phyloP scores from a whole-genome alignment of 2,888 invertebrate species.

The Epirrhoe tristata region DNA sequence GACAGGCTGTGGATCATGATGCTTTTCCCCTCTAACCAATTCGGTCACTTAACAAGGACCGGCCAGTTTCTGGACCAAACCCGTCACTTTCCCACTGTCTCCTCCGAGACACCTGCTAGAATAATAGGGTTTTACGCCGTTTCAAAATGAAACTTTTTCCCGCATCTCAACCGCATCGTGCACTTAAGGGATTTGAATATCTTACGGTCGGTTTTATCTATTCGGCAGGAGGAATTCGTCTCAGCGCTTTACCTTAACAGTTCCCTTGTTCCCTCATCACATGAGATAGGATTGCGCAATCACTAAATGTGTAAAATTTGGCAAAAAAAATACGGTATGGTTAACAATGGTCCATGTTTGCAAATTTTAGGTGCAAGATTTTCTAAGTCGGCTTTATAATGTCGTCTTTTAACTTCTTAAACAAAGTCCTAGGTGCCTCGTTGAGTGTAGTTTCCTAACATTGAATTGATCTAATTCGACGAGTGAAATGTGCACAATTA shows the following conservation, averaged over 20 bases:
- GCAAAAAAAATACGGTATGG: slow-evolving; percentile 26
- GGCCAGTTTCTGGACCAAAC: slow-evolving; percentile 12
- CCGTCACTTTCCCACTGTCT: slow-evolving; percentile 71
- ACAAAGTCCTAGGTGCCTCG: too few species aligned
- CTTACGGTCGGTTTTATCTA: slow-evolving; percentile 81
- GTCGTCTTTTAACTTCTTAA: not conserved
- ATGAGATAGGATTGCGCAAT: slow-evolving; percentile 42
- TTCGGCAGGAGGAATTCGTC: slow-evolving; percentile 67
- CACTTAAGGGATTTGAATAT: slow-evolving; percentile 86
- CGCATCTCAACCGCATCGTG: slow-evolving; percentile 83
- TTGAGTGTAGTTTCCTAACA: too few species aligned
- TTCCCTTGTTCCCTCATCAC: slow-evolving; percentile 57
- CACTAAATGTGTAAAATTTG: slow-evolving; percentile 30
- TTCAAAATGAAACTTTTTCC: slow-evolving; percentile 83
- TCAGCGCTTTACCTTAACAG: slow-evolving; percentile 65
- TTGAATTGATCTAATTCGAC: too few species aligned
- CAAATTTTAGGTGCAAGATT: not conserved
- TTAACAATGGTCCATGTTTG: not conserved
- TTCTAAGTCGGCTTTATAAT: not conserved
- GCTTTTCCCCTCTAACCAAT: slow-evolving; percentile 2
- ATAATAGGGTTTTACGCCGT: slow-evolving; percentile 84
- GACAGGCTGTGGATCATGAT: too few species aligned
- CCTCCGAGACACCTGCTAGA: slow-evolving; percentile 80
- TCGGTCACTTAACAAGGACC: slow-evolving; percentile 1
- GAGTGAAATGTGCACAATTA: too few species aligned